Conservation (phyloP, 2,113 vertebrate species). For the Tursiops truncatus region DNA sequence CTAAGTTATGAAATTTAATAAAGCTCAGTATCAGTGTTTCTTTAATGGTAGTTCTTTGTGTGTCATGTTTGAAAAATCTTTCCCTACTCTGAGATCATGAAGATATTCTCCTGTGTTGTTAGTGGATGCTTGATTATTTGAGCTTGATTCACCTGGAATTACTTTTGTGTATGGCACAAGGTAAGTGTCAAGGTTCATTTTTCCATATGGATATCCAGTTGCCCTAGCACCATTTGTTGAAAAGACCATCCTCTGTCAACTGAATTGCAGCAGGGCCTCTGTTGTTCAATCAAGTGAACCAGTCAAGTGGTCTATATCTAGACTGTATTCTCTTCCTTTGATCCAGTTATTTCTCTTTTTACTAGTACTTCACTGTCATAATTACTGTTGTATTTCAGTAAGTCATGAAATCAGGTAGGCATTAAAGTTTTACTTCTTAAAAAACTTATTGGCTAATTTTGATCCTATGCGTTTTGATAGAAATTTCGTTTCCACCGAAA, state of each 20-base stretch:
- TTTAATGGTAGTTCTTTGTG: neutral
- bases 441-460: neutral
- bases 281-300: neutral
- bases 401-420: neutral
- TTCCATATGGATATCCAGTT: neutral
- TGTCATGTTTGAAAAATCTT: neutral
- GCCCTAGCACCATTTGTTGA: neutral
- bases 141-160: neutral
- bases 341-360: neutral
- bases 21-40: neutral
- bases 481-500: neutral
- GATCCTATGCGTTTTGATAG: neutral
- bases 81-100: neutral
- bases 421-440: neutral
- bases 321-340: neutral
- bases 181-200: neutral
- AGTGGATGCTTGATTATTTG: neutral
- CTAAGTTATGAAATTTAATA: neutral
- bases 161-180: neutral
- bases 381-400: neutral
- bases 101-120: neutral
- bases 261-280: neutral
- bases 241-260: neutral
- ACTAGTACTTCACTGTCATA: neutral
- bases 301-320: neutral